Evolutionary conservation across 1,140 invertebrate genomes (phyloP), one percentile per base, ranked within the genome.

Genomic region (Hyphantria cunea): DNA sequence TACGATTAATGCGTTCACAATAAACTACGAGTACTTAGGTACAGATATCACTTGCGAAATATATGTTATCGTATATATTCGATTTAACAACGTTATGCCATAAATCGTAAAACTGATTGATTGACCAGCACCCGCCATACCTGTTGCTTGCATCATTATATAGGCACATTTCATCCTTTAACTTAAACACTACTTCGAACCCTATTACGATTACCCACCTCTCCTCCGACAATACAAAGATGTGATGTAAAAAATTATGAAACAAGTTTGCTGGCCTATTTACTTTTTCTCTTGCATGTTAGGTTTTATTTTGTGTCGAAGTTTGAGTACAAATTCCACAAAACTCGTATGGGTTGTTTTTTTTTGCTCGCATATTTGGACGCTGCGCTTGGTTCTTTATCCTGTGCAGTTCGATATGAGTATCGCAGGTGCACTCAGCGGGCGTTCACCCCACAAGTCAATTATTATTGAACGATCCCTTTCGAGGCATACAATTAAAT

Each of bases 331-430:
- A 25, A 37, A 60, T 60, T 45, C 34, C 25, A 33, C 55, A 65
- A 47, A 69, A 69, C 67, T 52, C 14, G 67, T 69, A 61, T 66
- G 41, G 64, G 41, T 58, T 72, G 61, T 66, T 49, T 60, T 79
- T 85, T 83, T 85, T 83, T 80, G 64, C 61, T 64, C 73, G 75
- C 75, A 82, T 79, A 84, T 89, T 89, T 72, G 80, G 74, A 44
- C 50, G 55, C 72, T 71, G n/a, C n/a, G n/a, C n/a, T n/a, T n/a
- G 67, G 64, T 67, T 72, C 66, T 73, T 78, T 76, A 78, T 78
- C 75, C 71, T 79, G 70, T 75, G 68, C 61, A 71, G 64, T 68
- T 58, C 53, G 42, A 68, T 67, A 51, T 56, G 51, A 51, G 53
- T 50, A 51, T 61, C 69, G 79, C 86, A 89, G 86, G 85, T 88